A percentile compares a stretch with the other conserved stretches of the same genome.
Conservation (phyloP, 2,113 vertebrate genomes). For the Neodontobutis hainanensis region DNA sequence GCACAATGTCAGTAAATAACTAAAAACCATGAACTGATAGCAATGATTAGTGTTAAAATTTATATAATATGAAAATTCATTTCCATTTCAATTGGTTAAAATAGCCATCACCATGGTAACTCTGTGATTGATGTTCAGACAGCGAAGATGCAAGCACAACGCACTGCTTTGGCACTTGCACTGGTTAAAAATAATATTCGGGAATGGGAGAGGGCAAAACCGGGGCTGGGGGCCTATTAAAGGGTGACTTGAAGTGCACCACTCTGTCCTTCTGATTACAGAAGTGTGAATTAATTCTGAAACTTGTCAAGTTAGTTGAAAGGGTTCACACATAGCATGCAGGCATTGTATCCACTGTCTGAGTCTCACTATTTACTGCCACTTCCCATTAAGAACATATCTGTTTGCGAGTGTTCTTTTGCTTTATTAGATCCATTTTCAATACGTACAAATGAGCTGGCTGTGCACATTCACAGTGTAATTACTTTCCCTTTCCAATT, state of each 20-base stretch:
- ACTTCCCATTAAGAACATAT: slow-evolving; percentile 33
- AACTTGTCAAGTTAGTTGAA: not conserved
- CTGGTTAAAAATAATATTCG: too few species aligned
- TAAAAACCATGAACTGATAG: too few species aligned
- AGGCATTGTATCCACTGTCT: not conserved
- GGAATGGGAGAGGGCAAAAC: too few species aligned
- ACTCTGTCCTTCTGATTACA: slow-evolving; percentile 21
- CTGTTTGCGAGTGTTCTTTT: slow-evolving; percentile 37
- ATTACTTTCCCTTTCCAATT: slow-evolving; percentile 61
- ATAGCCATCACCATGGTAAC: too few species aligned
- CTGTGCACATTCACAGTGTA: slow-evolving; percentile 37
- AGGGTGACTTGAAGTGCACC: slow-evolving; percentile 6
- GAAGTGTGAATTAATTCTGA: slow-evolving; percentile 9
- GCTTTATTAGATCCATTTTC: slow-evolving; percentile 59
- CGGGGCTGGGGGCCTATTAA: too few species aligned
- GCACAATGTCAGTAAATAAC: too few species aligned
- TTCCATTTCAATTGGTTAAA: too few species aligned
- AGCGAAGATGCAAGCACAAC: too few species aligned
- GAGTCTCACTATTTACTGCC: slow-evolving; percentile 3
- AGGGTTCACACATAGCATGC: not conserved
- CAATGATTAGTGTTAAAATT: too few species aligned
- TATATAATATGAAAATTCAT: too few species aligned
- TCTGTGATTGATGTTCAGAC: too few species aligned
- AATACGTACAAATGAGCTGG: slow-evolving; percentile 50
- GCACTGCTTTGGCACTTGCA: too few species aligned